A percentile compares a stretch with the other conserved stretches of the same genome.
These are phyloP conservation scores for Columbina picui DNA, from an alignment of 2,113 vertebrate species.

Conservation along the genomic window DNA sequence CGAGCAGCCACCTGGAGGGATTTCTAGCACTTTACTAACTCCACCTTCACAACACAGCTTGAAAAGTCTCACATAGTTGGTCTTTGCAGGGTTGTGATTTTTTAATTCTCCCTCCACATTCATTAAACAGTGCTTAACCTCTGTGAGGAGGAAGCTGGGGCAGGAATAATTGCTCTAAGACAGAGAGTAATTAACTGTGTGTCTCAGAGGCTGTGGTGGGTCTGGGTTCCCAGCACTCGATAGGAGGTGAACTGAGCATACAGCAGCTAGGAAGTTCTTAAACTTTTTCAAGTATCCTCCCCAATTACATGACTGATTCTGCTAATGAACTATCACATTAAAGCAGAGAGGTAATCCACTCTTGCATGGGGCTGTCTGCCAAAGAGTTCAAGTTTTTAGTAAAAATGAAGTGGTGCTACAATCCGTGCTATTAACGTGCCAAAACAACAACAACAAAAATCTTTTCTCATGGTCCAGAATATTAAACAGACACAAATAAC, in stretches of 20 bases:
- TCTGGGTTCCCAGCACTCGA: not conserved
- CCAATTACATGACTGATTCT: not conserved
- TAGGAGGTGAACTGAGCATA: not conserved
- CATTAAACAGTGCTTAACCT: not conserved
- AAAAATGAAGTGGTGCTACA: conserved; percentile 2
- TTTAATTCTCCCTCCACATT: not conserved
- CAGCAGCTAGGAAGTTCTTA: not conserved
- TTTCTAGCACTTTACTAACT: not conserved
- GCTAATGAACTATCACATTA: conserved; percentile 12
- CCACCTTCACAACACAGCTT: not conserved
- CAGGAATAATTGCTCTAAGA: not conserved
- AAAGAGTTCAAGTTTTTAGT: not conserved
- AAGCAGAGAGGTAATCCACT: conserved; percentile 13
- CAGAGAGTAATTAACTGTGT: conserved; percentile 3
- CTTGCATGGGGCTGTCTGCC: not conserved
- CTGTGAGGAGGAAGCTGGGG: rapidly evolving
- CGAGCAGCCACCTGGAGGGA: not conserved
- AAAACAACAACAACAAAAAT: conserved; percentile 40
- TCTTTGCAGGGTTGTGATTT: not conserved
- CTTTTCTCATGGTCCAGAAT: conserved; percentile 44
- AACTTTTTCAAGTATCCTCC: not conserved
- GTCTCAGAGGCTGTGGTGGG: not conserved
- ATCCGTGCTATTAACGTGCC: conserved; percentile 28
- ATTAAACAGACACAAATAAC: conserved; percentile 65
- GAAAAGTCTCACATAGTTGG: not conserved